Evolutionary conservation across 2,113 vertebrate genomes (phyloP), one percentile per base, ranked within the genome.

Genomic region (Atrichornis clamosus): DNA sequence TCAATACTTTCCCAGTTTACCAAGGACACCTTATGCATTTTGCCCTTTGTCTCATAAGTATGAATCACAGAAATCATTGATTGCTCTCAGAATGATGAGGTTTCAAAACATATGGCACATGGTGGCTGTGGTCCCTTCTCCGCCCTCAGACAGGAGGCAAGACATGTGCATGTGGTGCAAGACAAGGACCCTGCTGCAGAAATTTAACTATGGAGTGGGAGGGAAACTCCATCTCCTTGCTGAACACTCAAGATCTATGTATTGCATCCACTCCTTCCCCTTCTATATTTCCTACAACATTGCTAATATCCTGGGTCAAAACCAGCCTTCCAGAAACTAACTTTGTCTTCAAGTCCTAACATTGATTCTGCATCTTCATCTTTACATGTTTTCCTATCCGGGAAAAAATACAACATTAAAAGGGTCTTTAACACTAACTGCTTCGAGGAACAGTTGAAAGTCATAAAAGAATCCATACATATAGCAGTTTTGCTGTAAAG

Each of bases 91-190:
- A 82, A 59, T 21, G 11, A 42, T 1, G 20, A 42, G 33, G 23
- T 59, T 67, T 63, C 72, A 64, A 82, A 69, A 35, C 1, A 28
- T 5, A 8, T 19, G 55, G 19, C 15, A 27, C 20, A 19, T 0
- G 2, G 14, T 49, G 32, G 18, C 21, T 76, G 44, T 62, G 37
- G 39, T 63, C 19, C 19, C 14, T 73, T 42, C 11, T 60, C 17
- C 21, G 55, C 14, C 15, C 35, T 59, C 49, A 85, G 53, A n/a
- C 4, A 21, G 24, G 33, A 49, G 20, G 12, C 23, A 28, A 84
- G 42, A 22, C 0, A 0, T n/a, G 16, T 12, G 33, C 7, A 9
- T 1, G 1, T 17, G 7, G 4, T 39, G 13, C 9, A 11, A 79
- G 55, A 19, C 35, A 68, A 56, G 10, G 24, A 58, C 18, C 7